phyloP scores from a whole-genome alignment of 2,888 invertebrate genomes.

The Amphipyra tragopoginis region DNA sequence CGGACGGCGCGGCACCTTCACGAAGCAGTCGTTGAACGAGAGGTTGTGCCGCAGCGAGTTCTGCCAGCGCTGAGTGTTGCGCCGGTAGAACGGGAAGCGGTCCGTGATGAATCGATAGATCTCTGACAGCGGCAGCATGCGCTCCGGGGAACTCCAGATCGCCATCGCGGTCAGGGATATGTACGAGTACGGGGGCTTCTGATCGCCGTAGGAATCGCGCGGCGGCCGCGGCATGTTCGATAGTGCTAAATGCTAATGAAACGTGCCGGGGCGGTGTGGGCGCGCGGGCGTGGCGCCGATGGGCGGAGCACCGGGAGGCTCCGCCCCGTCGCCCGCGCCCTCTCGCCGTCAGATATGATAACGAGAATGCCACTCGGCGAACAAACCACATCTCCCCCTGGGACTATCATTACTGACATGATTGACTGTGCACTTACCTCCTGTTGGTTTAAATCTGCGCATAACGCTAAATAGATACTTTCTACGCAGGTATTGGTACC shows the following conservation, averaged over 20 bases:
- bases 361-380: constrained; percentile 84
- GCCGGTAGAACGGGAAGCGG: constrained; percentile 95
- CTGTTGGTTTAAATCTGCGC: constrained; percentile 70
- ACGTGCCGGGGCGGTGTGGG: constrained; percentile 75
- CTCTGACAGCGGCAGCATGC: constrained; percentile 94
- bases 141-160: constrained; percentile 98
- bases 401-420: constrained; percentile 84
- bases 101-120: constrained; percentile 96
- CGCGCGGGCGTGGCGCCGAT: constrained; percentile 58
- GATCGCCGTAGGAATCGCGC: constrained; percentile 99
- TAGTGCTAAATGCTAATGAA: constrained; percentile 91
- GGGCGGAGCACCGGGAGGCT: constrained; percentile 56
- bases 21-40: constrained; percentile 98
- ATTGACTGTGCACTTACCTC: constrained; percentile 85
- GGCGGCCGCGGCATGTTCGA: constrained; percentile 95
- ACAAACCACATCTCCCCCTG: constrained; percentile 81
- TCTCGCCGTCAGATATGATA: constrained; percentile 75
- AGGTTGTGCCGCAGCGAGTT: constrained; percentile 97
- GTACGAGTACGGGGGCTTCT: constrained; percentile 99
- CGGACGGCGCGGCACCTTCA: constrained; percentile 95
- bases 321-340: constrained; percentile 54
- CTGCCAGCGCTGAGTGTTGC: constrained; percentile 96
- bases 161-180: constrained; percentile 99
- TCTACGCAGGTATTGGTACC: neutral
- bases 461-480: constrained; percentile 28